Evolutionary conservation across 2,797 vertebrate species (phyloP), one percentile per base, ranked within the genome.

Genomic region (Tenualosa thibaudeaui): DNA sequence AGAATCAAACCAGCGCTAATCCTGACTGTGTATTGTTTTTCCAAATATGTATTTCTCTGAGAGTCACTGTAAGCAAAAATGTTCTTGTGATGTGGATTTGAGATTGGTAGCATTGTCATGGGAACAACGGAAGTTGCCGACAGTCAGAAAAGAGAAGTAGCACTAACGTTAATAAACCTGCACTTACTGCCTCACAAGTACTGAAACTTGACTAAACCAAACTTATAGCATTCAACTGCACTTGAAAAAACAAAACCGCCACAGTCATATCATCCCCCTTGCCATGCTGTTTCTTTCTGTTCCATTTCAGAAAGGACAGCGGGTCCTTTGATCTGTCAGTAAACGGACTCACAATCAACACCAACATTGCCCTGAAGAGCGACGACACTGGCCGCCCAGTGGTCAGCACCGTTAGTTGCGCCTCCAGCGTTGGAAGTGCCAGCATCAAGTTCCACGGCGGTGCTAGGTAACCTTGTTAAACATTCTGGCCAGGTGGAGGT

Each of bases 271-370:
- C 24, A 0, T n/a, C 13, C 54, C 43, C 15, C 51, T 17, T 12
- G 19, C 12, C 15, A 75, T 75, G 37, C 68, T 2, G 13, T 40
- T 75, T 40, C 19, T 15, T 15, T 68, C 68, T 65, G 17, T 81
- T 3, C 58, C 81, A 81, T 1, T 26, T 88, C 86, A 96, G 96
- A 85, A 94, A 90, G 85, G 86, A 95, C 90, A 92, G 88, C 0
- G 95, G 96, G 68, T 92, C 93, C 0, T 96, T 96, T 84, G 93
- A 95, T 24, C 62, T 96, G 88, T 83, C 82, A 0, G 90, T 96
- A 82, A 93, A 56, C 0, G 89, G 86, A 15, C 87, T 96, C 75
- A 86, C 90, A 0, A 90, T 96, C 84, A 82, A 85, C 0, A 81
- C 87, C 0, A 92, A 43, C 13, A 86, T 96, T 4, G 86, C 81